phyloP scores from a whole-genome alignment of 2,888 invertebrate species.

The Cheilosia urbana region DNA sequence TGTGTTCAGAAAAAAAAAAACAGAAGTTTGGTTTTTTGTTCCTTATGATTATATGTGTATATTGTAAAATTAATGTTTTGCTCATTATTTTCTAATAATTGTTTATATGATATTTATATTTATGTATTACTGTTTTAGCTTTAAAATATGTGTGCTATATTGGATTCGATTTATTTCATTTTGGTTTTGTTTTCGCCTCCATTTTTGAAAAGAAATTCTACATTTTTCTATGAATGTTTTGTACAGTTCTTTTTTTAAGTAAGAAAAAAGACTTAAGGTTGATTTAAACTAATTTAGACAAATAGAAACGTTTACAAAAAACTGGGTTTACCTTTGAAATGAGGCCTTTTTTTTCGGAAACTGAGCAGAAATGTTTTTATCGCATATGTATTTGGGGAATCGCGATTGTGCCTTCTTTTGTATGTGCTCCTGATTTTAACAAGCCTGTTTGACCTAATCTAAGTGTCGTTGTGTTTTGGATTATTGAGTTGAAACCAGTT shows the following conservation, averaged over 20 bases:
- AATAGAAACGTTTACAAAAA: too few species aligned
- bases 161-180: constrained; percentile 35
- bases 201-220: constrained; percentile 7
- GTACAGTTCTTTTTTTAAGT: background rate
- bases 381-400: too few species aligned
- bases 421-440: too few species aligned
- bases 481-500: constrained; percentile 3
- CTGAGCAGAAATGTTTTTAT: too few species aligned
- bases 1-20: constrained; percentile 26
- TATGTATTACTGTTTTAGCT: constrained; percentile 32
- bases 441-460: too few species aligned
- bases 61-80: constrained; percentile 26
- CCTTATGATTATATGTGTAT: constrained; percentile 20
- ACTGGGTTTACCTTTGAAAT: too few species aligned
- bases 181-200: background rate
- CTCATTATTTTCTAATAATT: constrained; percentile 65
- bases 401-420: too few species aligned
- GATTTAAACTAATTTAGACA: too few species aligned
- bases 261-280: too few species aligned
- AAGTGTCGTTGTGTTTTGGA: background rate
- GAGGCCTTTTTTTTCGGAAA: too few species aligned
- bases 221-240: constrained; percentile 11
- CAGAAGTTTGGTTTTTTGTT: constrained; percentile 43
- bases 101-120: constrained; percentile 64
- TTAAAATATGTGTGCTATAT: constrained; percentile 45